phyloP scores from a whole-genome alignment of 2,113 vertebrate genomes.

The Chauna torquata region DNA sequence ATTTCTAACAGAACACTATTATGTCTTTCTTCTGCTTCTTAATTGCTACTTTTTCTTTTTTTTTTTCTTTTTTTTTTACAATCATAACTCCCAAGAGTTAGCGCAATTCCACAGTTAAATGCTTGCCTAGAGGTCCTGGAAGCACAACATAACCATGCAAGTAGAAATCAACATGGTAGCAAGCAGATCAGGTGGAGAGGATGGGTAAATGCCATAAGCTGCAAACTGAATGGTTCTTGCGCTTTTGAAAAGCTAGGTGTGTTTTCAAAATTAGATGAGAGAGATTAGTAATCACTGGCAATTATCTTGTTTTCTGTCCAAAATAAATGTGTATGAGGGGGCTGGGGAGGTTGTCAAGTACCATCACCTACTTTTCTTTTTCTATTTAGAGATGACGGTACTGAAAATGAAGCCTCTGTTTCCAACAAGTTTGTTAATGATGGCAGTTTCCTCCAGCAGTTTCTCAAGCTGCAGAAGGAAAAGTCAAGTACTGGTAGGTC shows the following conservation, averaged over 20 bases:
- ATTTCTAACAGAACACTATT: rapidly evolving
- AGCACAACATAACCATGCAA: not conserved
- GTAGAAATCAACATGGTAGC: rapidly evolving
- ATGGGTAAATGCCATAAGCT: not conserved
- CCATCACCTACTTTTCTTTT: not conserved
- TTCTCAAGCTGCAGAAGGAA: constrained; percentile 93
- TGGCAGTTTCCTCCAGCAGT: constrained; percentile 96
- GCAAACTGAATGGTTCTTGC: no score
- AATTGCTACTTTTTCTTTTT: not conserved
- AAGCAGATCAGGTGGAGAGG: not conserved
- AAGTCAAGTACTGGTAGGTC: constrained; percentile 74
- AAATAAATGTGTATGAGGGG: rapidly evolving
- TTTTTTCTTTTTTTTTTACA: no score
- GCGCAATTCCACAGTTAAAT: not conserved
- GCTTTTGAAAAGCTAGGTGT: not conserved
- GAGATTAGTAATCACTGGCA: rapidly evolving
- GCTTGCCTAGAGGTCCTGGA: no score
- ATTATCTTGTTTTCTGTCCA: not conserved
- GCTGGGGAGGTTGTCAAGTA: not conserved
- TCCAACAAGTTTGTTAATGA: constrained; percentile 95
- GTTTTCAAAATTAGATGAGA: rapidly evolving
- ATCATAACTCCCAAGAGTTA: rapidly evolving
- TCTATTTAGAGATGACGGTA: constrained; percentile 65
- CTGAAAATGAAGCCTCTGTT: constrained; percentile 69
- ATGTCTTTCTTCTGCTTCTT: not conserved